Evolutionary conservation across 2,888 invertebrate species (phyloP).

Genomic region (Caenorhabditis macrosperma): DNA sequence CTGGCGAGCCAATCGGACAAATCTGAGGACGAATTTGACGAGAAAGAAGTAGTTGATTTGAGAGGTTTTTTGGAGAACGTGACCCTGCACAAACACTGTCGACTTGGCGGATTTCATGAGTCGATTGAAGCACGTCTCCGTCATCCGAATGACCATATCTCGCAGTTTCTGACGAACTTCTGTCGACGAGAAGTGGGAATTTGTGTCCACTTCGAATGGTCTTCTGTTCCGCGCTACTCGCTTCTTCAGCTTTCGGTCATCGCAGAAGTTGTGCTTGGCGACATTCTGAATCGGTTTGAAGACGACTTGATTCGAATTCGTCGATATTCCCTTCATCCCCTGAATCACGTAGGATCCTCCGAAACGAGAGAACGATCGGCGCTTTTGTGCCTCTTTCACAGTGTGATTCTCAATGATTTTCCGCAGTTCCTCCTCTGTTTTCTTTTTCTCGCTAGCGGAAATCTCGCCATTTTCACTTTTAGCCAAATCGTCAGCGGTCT

Average conservation of each 20-base stretch:
- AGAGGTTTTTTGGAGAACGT: constrained; percentile 41
- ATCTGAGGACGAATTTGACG: constrained; percentile 49
- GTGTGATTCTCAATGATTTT: constrained; percentile 57
- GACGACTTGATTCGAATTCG: constrained; percentile 84
- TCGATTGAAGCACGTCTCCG: constrained; percentile 93
- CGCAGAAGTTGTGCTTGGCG: constrained; percentile 61
- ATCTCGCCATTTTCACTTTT: constrained; percentile 49
- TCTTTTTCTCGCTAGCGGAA: constrained; percentile 57
- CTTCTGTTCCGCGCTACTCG: constrained; percentile 52
- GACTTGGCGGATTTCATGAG: constrained; percentile 50
- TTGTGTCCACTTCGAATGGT: constrained; percentile 83
- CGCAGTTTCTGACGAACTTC: constrained; percentile 91
- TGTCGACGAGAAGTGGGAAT: constrained; percentile 89
- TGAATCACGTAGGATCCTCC: constrained; percentile 93
- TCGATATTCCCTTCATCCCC: constrained; percentile 93
- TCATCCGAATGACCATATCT: constrained; percentile 94
- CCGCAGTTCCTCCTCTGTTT: constrained; percentile 65
- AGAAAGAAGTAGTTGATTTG: constrained; percentile 60
- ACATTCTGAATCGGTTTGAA: constrained; percentile 69
- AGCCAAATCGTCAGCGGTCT: constrained; percentile 36
- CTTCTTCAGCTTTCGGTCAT: constrained; percentile 80
- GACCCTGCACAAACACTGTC: constrained; percentile 46
- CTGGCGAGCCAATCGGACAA: constrained; percentile 31
- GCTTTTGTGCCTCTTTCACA: constrained; percentile 38
- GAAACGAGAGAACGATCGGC: constrained; percentile 84